Percentiles rank a stretch among this genome's conserved stretches.
Conservation (phyloP, 2,888 invertebrate genomes). For the Athalia rosae region DNA sequence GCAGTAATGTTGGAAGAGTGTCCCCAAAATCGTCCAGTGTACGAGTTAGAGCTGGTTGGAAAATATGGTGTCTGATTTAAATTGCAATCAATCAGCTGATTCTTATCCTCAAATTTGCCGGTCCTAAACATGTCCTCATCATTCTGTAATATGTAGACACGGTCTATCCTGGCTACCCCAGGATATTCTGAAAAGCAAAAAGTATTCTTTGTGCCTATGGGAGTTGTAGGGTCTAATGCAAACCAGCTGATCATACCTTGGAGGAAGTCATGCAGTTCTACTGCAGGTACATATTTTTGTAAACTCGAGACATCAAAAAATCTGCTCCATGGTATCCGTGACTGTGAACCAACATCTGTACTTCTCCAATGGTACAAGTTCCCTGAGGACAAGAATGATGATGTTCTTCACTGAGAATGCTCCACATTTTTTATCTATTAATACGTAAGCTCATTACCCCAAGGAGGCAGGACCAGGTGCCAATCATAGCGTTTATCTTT, state of each 20-base stretch:
- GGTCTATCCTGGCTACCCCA: conserved; percentile 78
- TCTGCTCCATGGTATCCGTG: conserved; percentile 83
- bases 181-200: conserved; percentile 72
- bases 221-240: conserved; percentile 13
- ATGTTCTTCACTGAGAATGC: too few species aligned
- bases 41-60: conserved; percentile 69
- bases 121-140: conserved; percentile 89
- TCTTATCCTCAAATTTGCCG: conserved; percentile 89
- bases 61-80: conserved; percentile 55
- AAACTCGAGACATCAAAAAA: conserved; percentile 92
- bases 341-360: conserved; percentile 75
- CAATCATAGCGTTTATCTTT: conserved; percentile 75
- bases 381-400: conserved; percentile 53
- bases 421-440: not conserved
- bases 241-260: conserved; percentile 73
- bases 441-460: conserved; percentile 76
- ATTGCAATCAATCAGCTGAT: conserved; percentile 78
- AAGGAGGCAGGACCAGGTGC: conserved; percentile 91
- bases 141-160: conserved; percentile 88
- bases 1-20: conserved; percentile 80
- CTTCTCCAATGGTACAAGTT: conserved; percentile 92
- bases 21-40: conserved; percentile 81
- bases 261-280: conserved; percentile 90
- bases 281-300: conserved; percentile 85
- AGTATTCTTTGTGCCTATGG: conserved; percentile 34